Percentiles rank a stretch among this genome's conserved stretches.
These are phyloP conservation scores for Danionella cerebrum DNA, from an alignment of 2,113 vertebrate species.

Conservation along the genomic window DNA sequence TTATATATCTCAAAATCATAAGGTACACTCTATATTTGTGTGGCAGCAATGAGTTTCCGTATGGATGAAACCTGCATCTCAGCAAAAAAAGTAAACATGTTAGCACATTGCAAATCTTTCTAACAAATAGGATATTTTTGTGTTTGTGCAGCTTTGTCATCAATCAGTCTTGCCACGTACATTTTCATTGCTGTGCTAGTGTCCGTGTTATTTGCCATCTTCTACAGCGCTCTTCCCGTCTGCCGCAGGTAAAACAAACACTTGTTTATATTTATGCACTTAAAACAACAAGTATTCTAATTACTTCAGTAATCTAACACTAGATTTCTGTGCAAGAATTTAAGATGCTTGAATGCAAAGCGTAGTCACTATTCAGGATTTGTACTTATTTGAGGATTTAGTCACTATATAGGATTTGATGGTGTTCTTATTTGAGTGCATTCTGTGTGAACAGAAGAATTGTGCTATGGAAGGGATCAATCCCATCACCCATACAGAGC, in stretches of 20 bases:
- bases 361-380: too few species aligned
- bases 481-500: constrained; percentile 45
- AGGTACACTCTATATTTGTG: too few species aligned
- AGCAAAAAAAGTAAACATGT: too few species aligned
- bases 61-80: too few species aligned
- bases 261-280: neutral
- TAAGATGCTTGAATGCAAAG: too few species aligned
- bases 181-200: constrained; percentile 16
- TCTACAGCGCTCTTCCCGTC: constrained; percentile 46
- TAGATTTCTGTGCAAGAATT: too few species aligned
- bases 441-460: constrained; percentile 28
- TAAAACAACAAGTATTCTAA: neutral
- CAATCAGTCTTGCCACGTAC: constrained; percentile 37
- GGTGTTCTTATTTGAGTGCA: neutral
- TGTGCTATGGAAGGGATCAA: constrained; percentile 31
- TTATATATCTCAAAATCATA: too few species aligned
- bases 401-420: too few species aligned
- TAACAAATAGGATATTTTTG: too few species aligned
- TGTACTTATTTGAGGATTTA: neutral
- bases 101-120: too few species aligned
- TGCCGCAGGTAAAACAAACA: constrained; percentile 50
- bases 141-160: constrained; percentile 41
- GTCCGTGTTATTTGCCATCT: constrained; percentile 22
- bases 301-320: neutral
- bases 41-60: too few species aligned